phyloP scores from a whole-genome alignment of 2,888 invertebrate genomes.

The Stictocephala bisonia region DNA sequence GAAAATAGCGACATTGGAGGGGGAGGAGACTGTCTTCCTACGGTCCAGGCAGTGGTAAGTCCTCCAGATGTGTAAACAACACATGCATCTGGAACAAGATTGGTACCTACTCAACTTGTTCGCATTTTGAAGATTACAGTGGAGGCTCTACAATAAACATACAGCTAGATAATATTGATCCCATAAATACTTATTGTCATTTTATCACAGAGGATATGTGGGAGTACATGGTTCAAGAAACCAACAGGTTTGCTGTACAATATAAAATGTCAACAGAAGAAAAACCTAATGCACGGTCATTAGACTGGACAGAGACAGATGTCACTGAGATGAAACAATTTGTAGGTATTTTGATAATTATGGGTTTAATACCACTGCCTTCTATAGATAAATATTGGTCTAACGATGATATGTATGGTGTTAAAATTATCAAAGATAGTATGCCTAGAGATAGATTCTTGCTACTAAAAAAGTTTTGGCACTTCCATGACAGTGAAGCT shows the following conservation, averaged over 20 bases:
- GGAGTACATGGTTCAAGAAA: constrained; percentile 12
- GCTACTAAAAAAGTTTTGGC: constrained; percentile 12
- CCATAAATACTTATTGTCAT: constrained; percentile 4
- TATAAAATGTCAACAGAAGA: neutral
- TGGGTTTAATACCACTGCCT: constrained; percentile 7
- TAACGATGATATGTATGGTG: neutral
- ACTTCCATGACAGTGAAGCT: constrained; percentile 2
- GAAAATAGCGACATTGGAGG: too few species aligned
- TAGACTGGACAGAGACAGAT: neutral
- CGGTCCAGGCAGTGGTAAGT: too few species aligned
- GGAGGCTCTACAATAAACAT: neutral
- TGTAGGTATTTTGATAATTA: constrained; percentile 9
- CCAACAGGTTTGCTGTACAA: neutral
- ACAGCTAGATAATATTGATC: neutral
- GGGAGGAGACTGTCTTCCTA: too few species aligned
- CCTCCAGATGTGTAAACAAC: too few species aligned
- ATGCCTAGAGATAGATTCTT: constrained; percentile 14
- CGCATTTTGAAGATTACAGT: neutral
- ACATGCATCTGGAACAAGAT: too few species aligned
- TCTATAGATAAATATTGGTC: neutral
- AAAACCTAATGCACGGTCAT: neutral
- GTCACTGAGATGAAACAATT: neutral
- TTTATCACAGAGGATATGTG: constrained; percentile 7
- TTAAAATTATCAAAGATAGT: neutral
- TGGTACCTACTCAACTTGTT: too few species aligned